Base-by-base conservation (phyloP, 1,140 invertebrate species). In the Idris sp. region DNA sequence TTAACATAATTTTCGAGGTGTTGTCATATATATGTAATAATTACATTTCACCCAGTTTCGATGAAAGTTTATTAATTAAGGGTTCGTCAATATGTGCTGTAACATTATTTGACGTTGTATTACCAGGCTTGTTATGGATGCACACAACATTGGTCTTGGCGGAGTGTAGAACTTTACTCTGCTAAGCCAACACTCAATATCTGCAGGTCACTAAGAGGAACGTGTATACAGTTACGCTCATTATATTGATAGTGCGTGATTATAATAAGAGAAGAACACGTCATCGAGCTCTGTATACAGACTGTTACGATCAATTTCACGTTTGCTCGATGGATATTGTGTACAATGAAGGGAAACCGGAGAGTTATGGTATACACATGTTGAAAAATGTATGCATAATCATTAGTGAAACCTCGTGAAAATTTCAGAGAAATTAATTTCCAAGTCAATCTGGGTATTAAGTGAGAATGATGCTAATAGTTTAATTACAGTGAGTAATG, bases 191-290 rank as follows among this genome's bases (percentile, higher is more conserved):
- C 41, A 33, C 56, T 69, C 46, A 41, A 36, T 62, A 62, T 61
- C 38, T 33, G 22, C 40, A 48, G 65, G 65, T 69, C 54, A 59
- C 46, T 59, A 36, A 69, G 65, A 69, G 46, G 54, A 59, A 44
- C 36, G 25, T 43, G 31, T 51, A 53, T 59, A 59, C 28, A 36
- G 65, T 53, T 49, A 53, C 54, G 65, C 46, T 69, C 46, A 59
- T 69, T 69, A 59, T 59, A 69, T 59, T 51, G 65, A 71, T 71
- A 71, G 67, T 40, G 56, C 51, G 48, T 69, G 54, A 69, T 69
- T 61, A 69, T 69, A 61, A 69, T 69, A 51, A 61, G 53, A 53
- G 35, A 51, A 38, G 48, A 16, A 53, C 44, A 68, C 51, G 51
- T 67, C 54, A 61, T 61, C 54, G 22, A 51, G 31, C 26, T 54